Percentiles rank a stretch among this genome's conserved stretches.
Evolutionary conservation across 2,888 invertebrate genomes (phyloP).

Genomic region (Neria commutata): DNA sequence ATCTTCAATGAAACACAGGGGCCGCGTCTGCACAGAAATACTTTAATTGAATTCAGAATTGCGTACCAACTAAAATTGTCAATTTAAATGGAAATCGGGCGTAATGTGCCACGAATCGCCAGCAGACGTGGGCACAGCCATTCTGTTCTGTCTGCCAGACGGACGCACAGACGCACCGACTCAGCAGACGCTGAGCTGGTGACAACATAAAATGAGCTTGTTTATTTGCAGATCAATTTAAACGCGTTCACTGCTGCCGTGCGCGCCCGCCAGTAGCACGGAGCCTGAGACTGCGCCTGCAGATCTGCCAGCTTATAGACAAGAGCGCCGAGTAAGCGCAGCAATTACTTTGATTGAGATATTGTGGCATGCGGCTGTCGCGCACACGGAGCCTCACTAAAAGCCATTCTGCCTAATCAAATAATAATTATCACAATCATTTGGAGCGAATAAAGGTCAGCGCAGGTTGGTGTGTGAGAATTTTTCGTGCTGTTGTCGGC

Average conservation of each 20-base stretch:
- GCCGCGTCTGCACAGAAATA: not conserved
- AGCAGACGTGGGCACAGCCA: not conserved
- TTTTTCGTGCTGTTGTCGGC: not conserved
- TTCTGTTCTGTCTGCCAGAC: not conserved
- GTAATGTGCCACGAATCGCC: not conserved
- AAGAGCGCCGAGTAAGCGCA: not conserved
- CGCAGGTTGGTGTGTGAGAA: not conserved
- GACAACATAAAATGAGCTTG: slow-evolving; percentile 6
- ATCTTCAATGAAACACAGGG: no score
- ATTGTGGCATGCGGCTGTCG: slow-evolving; percentile 37
- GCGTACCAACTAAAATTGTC: no score
- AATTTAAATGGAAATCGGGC: slow-evolving; percentile 1
- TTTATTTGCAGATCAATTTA: slow-evolving; percentile 8
- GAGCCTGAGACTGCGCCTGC: not conserved
- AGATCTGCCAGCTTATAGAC: not conserved
- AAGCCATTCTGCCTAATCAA: slow-evolving; percentile 15
- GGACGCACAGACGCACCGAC: not conserved
- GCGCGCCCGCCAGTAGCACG: not conserved
- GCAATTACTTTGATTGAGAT: slow-evolving; percentile 46
- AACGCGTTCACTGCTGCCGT: slow-evolving; percentile 21
- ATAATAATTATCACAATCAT: slow-evolving; percentile 10
- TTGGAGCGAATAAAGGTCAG: not conserved
- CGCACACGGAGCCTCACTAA: not conserved
- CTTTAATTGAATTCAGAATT: no score
- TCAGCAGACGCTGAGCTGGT: not conserved